Base-by-base conservation (phyloP, 2,797 vertebrate genomes). In the Galaxias olidus region DNA sequence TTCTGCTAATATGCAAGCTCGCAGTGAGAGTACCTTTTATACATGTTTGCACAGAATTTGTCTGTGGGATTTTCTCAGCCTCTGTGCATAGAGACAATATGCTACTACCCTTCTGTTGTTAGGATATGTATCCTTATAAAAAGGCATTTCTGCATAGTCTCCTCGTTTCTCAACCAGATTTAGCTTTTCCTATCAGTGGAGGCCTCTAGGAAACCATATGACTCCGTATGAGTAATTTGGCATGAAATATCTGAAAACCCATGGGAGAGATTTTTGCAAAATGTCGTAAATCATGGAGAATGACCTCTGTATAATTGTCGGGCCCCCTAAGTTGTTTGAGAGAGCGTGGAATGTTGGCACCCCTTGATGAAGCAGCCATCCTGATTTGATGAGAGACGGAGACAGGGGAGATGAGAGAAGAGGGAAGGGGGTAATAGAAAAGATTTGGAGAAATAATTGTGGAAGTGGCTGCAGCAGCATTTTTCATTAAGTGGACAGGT, bases 171-270 rank as follows among this genome's bases (percentile, higher is more conserved):
- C 66, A 67, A 75, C 80, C 63, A 78, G 70, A 30, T 72, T 74
- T 77, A 72, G 76, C 72, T 62, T 59, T 18, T 78, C 71, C 57
- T 74, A 73, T 74, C 82, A 81, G 63, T 76, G 74, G 70, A 66
- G 47, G 74, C 73, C 74, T 71, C 66, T 76, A 71, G 78, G 74
- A 72, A 72, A 75, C 71, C 73, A 41, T 76, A 85, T 88, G 86
- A 70, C 73, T 89, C 86, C 78, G 73, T 72, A 73, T 82, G 81
- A 86, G 84, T 86, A 72, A 88, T 83, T 85, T 83, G 85, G 81
- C 61, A 69, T 70, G 80, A 65, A 76, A 73, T 75, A 81, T 83
- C 82, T 81, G 78, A 72, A 81, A 30, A 75, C 87, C 84, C 85
- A 77, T 72, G 84, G 85, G 88, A 87, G 77, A 70, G 68, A 14